Evolutionary conservation across 2,113 vertebrate genomes (phyloP).

Genomic region (Tiliqua scincoides): DNA sequence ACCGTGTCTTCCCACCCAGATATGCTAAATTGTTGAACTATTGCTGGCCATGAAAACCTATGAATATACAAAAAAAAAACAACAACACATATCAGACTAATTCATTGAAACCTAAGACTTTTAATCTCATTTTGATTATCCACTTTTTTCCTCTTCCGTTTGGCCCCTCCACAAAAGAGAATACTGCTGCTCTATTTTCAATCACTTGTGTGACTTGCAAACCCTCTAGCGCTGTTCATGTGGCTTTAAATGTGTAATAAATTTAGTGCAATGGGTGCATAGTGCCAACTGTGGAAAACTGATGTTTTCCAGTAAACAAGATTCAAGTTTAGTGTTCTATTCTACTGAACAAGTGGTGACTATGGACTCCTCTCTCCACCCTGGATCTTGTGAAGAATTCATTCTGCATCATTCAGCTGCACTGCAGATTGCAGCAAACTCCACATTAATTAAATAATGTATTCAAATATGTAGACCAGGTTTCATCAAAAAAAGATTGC

Average conservation of each 20-base stretch:
- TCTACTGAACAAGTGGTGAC: not conserved
- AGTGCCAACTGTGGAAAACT: not conserved
- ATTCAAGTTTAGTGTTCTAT: not conserved
- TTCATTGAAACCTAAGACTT: constrained; percentile 44
- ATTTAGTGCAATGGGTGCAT: not conserved
- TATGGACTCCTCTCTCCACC: too few species aligned
- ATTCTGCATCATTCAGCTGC: not conserved
- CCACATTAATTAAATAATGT: too few species aligned
- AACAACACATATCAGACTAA: too few species aligned
- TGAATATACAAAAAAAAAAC: too few species aligned
- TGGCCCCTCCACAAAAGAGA: constrained; percentile 29
- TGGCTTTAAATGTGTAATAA: constrained; percentile 6
- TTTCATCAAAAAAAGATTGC: too few species aligned
- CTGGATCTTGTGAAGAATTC: not conserved
- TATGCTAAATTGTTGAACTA: too few species aligned
- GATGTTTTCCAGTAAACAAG: not conserved
- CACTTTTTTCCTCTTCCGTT: constrained; percentile 29
- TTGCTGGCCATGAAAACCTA: too few species aligned
- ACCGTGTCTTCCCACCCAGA: too few species aligned
- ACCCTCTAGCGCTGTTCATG: not conserved
- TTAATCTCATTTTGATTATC: constrained; percentile 36
- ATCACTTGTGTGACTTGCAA: not conserved
- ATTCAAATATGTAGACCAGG: too few species aligned
- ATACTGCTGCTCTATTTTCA: constrained; percentile 19
- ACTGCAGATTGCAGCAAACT: not conserved